Evolutionary conservation across 2,797 vertebrate species (phyloP), one percentile per base, ranked within the genome.

Genomic region (Carapus acus): DNA sequence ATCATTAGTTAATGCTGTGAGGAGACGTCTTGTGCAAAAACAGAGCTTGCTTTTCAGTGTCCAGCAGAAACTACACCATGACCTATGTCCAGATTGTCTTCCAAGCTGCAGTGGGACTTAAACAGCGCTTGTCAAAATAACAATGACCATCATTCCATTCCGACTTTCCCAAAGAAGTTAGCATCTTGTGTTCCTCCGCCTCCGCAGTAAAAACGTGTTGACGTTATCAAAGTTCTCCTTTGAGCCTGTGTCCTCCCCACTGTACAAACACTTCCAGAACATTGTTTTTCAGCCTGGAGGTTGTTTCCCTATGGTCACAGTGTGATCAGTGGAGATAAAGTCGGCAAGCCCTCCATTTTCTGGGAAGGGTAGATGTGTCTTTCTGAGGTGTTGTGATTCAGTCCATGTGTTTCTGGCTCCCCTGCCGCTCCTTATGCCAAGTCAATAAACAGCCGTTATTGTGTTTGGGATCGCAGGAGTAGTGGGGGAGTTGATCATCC

Each of bases 391-490:
- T 55, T 65, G 45, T 72, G 81, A 85, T 74, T 72, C 62, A 58
- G 74, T 39, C 80, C 83, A 81, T 83, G 77, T 84, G 78, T 77
- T 82, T 73, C 75, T 74, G 59, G 73, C 71, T 78, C 63, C 74
- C 74, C 57, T 44, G 74, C 65, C 65, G 67, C 57, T 64, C 70
- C 58, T 65, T 54, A 43, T 74, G 73, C 67, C 77, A 73, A 79
- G 75, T 86, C 82, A 86, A 86, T 78, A 86, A 85, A 86, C 84
- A 82, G 54, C 14, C 51, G 62, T 81, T 78, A 81, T 85, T 85
- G 79, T 86, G 61, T 79, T 84, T 76, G 67, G 65, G 66, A 53
- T n/a, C n/a, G n/a, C 59, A 58, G 67, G 62, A 76, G 76, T 58
- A 42, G 79, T 69, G 23, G 14, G 63, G 45, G 67, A 74, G 65